Evolutionary conservation across 2,797 vertebrate species (phyloP), one percentile per base, ranked within the genome.

Genomic region (Zalophus californianus): DNA sequence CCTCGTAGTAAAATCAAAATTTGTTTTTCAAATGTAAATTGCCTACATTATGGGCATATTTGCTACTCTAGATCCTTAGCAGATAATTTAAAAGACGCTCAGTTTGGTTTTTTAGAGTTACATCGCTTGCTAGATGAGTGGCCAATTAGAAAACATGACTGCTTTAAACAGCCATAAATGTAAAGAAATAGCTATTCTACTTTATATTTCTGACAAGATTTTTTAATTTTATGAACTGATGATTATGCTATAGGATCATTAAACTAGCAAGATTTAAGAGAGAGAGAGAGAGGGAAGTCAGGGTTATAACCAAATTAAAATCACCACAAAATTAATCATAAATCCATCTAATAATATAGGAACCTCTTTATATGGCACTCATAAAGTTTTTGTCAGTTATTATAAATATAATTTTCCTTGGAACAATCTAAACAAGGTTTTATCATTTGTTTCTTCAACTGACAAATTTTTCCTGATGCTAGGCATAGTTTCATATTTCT

Each of bases 151-250:
- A 93, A 97, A 54, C 13, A 79, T 23, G 44, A 41, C 14, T 85
- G 10, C 52, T 89, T 41, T 96, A 87, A 93, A 23, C 25, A 78
- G 5, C 77, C 32, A 86, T 56, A 64, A 88, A 32, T 80, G 0
- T 73, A 87, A 50, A 68, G 21, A 78, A 86, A 89, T 44, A 73
- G 5, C 38, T 86, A 44, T 44, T 75, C 27, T 94, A 56, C 72
- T 75, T 29, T 6, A 18, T 41, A 83, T 88, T 93, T 77, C 35
- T 82, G 21, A 48, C 23, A 91, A 93, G 21, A 41, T 58, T 95
- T 97, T 97, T 95, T 91, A 83, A 86, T 90, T 93, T 77, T 87
- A 9, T 29, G n/a, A 92, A 23, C 9, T 79, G 54, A 90, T 96
- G 38, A 84, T 73, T 56, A 90, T 38, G 25, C 44, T 89, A 87